Base-by-base conservation (phyloP, 2,797 vertebrate genomes). In the Peromyscus nudipes region DNA sequence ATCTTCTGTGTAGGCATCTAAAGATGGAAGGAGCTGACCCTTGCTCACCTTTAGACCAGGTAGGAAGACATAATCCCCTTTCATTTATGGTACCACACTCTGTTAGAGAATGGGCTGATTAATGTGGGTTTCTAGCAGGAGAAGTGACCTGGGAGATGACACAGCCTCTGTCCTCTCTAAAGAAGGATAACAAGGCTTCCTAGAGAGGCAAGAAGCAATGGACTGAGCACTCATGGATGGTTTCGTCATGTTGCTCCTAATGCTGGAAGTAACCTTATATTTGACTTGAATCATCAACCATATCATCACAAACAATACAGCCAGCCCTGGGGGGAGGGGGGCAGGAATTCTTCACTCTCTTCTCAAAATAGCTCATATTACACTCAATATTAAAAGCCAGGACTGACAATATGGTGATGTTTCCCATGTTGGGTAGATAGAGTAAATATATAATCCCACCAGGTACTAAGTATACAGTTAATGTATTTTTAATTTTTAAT, bases 401-500 rank as follows among this genome's bases (percentile, higher is more conserved):
- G 88, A 57, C 17, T 81, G 43, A 46, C 55, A 37, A 31, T 23
- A 62, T n/a, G 6, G 7, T 52, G 1, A 11, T 34, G 12, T 46
- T 84, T 76, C 55, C 29, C n/a, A 40, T 40, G 80, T n/a, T 27
- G 65, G 14, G 17, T 60, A 76, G 31, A 75, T 17, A 23, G 25
- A 13, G 13, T 37, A 81, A 49, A 29, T 29, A 46, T 96, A 94
- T 67, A 43, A 62, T 64, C 71, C 34, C 67, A 16, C 4, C 55
- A n/a, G n/a, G 2, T 64, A 80, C 37, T 91, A 95, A 85, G 34
- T 34, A 88, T 82, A 4, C 4, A 65, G 84, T 80, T 94, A 91
- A 95, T 64, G 7, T 84, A 11, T 90, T 91, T 94, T 94, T 55
- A 55, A 55, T 55, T 55, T 49, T 62, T 49, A 43, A 93, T 96